A percentile compares a stretch with the other conserved stretches of the same genome.
phyloP scores from a whole-genome alignment of 2,113 vertebrate genomes.

The Forbesichthys papilliferus region DNA sequence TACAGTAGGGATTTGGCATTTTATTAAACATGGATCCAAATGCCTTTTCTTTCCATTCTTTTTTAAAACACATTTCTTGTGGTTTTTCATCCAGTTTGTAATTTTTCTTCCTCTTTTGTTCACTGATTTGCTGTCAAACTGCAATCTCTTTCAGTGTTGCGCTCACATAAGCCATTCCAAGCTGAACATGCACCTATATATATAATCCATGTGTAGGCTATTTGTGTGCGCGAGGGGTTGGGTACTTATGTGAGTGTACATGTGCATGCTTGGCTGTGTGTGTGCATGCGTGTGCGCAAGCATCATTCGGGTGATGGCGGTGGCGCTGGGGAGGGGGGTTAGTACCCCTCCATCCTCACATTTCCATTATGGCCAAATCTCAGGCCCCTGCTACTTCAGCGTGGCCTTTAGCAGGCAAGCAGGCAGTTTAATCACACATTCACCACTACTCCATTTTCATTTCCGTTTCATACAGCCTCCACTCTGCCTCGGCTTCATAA shows the following conservation, averaged over 20 bases:
- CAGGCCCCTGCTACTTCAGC: constrained; percentile 67
- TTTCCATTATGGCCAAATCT: constrained; percentile 81
- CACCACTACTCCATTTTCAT: constrained; percentile 78
- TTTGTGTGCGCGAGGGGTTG: constrained; percentile 18
- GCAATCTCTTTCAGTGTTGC: constrained; percentile 26
- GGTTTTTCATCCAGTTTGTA: background rate
- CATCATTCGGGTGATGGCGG: constrained; percentile 31
- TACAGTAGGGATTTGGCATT: constrained; percentile 7
- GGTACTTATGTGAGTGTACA: constrained; percentile 2
- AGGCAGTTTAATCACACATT: constrained; percentile 82
- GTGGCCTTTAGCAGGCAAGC: constrained; percentile 72
- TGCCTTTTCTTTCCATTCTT: constrained; percentile 10
- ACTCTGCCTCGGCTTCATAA: constrained; percentile 76
- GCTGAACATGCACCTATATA: constrained; percentile 38
- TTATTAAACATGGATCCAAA: background rate
- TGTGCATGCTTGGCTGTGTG: background rate
- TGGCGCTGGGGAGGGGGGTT: constrained; percentile 28
- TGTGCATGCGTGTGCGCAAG: background rate
- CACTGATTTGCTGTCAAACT: constrained; percentile 21
- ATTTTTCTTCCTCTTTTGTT: constrained; percentile 8
- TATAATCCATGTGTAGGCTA: constrained; percentile 36
- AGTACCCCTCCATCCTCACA: constrained; percentile 68
- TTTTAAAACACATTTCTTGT: background rate
- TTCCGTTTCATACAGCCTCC: constrained; percentile 75
- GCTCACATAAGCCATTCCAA: constrained; percentile 34